A percentile compares a stretch with the other conserved stretches of the same genome.
These are phyloP conservation scores for Protobothrops flavoviridis DNA, from an alignment of 2,113 vertebrate genomes.

Conservation along the genomic window DNA sequence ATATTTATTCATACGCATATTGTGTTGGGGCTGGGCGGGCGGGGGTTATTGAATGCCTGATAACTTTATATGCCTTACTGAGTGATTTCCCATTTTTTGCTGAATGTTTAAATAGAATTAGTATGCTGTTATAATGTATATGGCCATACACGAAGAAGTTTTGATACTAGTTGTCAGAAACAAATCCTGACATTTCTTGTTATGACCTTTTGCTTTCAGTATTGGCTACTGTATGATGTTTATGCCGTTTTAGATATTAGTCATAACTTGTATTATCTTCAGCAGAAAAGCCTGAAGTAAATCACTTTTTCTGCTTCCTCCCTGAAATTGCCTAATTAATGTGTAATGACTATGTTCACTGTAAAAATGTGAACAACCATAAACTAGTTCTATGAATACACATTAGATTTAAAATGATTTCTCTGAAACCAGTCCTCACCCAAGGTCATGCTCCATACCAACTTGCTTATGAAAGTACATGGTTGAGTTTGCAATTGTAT, in stretches of 20 bases:
- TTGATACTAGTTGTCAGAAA: conserved; percentile 18
- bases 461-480: background rate
- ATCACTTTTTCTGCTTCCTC: background rate
- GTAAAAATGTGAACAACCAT: conserved; percentile 5
- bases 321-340: background rate
- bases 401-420: background rate
- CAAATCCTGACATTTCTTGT: conserved; percentile 13
- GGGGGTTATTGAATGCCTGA: background rate
- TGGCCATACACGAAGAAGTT: background rate
- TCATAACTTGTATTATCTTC: background rate
- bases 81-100: conserved; percentile 13
- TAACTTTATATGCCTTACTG: conserved; percentile 23
- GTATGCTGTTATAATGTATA: background rate
- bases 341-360: background rate
- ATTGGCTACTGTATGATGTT: background rate
- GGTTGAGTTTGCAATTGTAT: background rate
- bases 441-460: background rate
- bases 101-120: conserved; percentile 9
- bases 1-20: conserved; percentile 47
- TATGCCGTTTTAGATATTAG: background rate
- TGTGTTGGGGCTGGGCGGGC: background rate
- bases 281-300: conserved; percentile 1
- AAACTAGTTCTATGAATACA: background rate
- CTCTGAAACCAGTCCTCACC: background rate
- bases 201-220: conserved; percentile 10